Evolutionary conservation across 2,797 vertebrate species (phyloP), one percentile per base, ranked within the genome.

Genomic region (Poeciliopsis presidionis): DNA sequence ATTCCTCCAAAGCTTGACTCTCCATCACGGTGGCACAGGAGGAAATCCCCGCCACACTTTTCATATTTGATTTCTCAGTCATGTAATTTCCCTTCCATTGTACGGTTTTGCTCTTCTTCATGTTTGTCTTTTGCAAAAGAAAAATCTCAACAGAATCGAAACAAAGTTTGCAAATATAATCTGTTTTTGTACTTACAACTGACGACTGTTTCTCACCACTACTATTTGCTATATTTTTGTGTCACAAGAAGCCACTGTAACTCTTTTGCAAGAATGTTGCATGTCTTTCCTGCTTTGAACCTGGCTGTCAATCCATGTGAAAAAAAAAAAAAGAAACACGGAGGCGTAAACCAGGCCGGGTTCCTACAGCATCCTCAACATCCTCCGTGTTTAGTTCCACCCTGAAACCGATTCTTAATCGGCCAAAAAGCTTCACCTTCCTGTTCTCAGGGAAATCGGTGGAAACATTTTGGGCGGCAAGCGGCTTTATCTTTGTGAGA

Each of bases 401-500:
- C 41, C 9, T 11, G 0, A 75, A 73, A 49, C 3, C 7, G 28
- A 7, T 61, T 73, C 76, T 45, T 72, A 79, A 77, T 76, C 73
- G 7, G n/a, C n/a, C 11, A 36, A 39, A 45, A 45, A 25, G 7
- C 18, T n/a, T 41, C n/a, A 67, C 39, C 49, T 82, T 77, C 73
- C 43, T 45, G 57, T 77, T 83, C 75, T 53, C 55, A 61, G 49
- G 51, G n/a, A 72, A 45, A 70, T 73, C 41, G n/a, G 51, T 12
- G 3, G 72, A 72, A 75, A 57, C 33, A 75, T 51, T 77, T 41
- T 20, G 1, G 12, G 51, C 51, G 69, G 45, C 43, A 65, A 83
- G 71, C 33, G 9, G 16, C 55, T 11, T 82, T 91, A 90, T 91
- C 90, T 88, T 25, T 81, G 77, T 84, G 84, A 78, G 84, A 91